Evolutionary conservation across 2,113 vertebrate species (phyloP).

Genomic region (Amphiprion percula): DNA sequence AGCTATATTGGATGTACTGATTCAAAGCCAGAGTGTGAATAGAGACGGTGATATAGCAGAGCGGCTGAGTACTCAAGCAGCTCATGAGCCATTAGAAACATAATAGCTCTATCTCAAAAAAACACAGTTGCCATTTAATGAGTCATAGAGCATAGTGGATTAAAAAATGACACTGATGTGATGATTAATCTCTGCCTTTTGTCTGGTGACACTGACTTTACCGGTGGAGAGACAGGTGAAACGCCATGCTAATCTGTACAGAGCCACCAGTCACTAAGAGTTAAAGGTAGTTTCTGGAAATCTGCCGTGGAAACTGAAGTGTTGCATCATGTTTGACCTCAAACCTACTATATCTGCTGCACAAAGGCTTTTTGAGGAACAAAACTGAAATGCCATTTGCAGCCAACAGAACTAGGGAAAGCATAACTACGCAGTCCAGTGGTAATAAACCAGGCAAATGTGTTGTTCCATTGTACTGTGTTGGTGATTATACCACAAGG

Average conservation of each 20-base stretch:
- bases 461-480: slow-evolving; percentile 1
- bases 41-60: not conserved
- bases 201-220: not conserved
- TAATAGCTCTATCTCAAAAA: not conserved
- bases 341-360: slow-evolving; percentile 63
- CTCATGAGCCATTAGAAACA: slow-evolving; percentile 30
- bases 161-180: not conserved
- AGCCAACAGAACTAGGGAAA: slow-evolving; percentile 52
- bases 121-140: not conserved
- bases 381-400: slow-evolving; percentile 47
- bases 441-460: slow-evolving; percentile 36
- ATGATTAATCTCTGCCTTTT: not conserved
- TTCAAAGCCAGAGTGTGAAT: slow-evolving; percentile 33
- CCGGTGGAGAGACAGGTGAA: slow-evolving; percentile 2
- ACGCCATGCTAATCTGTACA: not conserved
- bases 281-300: slow-evolving; percentile 38
- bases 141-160: not conserved
- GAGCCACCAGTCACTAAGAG: slow-evolving; percentile 9
- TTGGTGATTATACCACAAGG: not conserved
- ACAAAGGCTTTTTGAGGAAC: slow-evolving; percentile 67
- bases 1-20: slow-evolving; percentile 46
- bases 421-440: slow-evolving; percentile 10
- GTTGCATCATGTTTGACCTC: slow-evolving; percentile 73
- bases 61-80: slow-evolving; percentile 5
- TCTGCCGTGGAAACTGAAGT: slow-evolving; percentile 18